Evolutionary conservation across 2,888 invertebrate species (phyloP), one percentile per base, ranked within the genome.

Genomic region (Geotrupes spiniger): DNA sequence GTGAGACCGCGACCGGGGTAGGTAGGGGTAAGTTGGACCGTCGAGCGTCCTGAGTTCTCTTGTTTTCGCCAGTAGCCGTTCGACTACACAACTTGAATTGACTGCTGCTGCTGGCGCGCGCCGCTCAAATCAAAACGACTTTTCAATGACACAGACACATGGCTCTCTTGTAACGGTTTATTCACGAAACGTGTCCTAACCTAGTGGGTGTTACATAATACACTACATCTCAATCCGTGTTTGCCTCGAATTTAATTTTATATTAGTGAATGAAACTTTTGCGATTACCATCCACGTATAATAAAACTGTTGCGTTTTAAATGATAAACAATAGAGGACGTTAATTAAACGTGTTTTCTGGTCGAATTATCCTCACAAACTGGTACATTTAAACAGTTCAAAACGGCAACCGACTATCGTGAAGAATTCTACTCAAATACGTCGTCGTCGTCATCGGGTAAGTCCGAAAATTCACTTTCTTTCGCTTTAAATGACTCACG

Each of bases 11-110:
- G 62, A 58, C 54, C 63, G 62, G 66, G 66, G 72, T 71, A 72
- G 74, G 68, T 66, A 67, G 66, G 67, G 66, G 65, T 66, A 68
- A 66, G 66, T 64, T 60, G 64, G 51, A 44, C 49, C 43, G 44
- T 21, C 28, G 16, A 26, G 42, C 28, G 28, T 29, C 54, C 52
- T 51, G 48, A 43, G 38, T 44, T 51, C 59, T 54, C 57, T 54
- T 56, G 58, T 56, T 54, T 57, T 54, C 53, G 56, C 49, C 53
- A 57, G 55, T 56, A 54, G 59, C 55, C 52, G 57, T 47, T 48
- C 51, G 50, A 52, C 53, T 45, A 21, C 21, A 21, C 21, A 21
- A 21, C 21, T 21, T 21, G 21, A 21, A 21, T 21, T 21, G 21
- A 21, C 21, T 21, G 21, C 21, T 21, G 21, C 21, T 21, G 21